Evolutionary conservation across 2,888 invertebrate genomes (phyloP), one percentile per base, ranked within the genome.

Genomic region (Drosophila subsilvestris): DNA sequence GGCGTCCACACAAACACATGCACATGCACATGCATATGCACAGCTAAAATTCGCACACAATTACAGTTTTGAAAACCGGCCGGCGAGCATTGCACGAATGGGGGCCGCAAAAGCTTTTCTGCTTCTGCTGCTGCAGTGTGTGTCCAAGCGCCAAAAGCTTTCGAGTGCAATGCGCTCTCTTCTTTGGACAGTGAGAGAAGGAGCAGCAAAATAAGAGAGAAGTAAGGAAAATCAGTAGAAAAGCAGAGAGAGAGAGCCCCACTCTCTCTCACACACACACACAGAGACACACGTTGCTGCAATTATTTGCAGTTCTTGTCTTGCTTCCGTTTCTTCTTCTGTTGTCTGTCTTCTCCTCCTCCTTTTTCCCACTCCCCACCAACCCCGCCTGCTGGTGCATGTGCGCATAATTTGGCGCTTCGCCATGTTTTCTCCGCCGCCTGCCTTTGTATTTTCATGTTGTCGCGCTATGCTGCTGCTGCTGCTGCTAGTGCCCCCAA

Each of bases 341-440:
- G 67, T 67, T 71, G 73, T 71, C 73, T 66, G 74, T 66, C 63
- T 67, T 67, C 58, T 67, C 48, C 60, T 63, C 48, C 58, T 25
- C 45, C 32, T 49, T 50, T 9, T 20, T 56, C 12, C 43, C 20
- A 44, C 42, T 55, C 14, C 49, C 18, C n/a, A 20, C 55, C n/a
- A 53, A 42, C n/a, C 37, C 44, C 50, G 29, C 54, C 50, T n/a
- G 54, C 53, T 27, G 65, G 45, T 22, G 58, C 79, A 86, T 90
- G 88, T 82, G 89, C 86, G 88, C 84, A 88, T 86, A 88, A 86
- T 89, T 90, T 89, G 89, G 90, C 89, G 90, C 90, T 86, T 89
- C 87, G 90, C 90, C 89, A 89, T 89, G 87, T 87, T 86, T 86
- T 78, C 78, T 76, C 73, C 63, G 20, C 50, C 48, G 51, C 47